These are phyloP conservation scores for Amphiprion ocellaris DNA, from an alignment of 2,113 vertebrate genomes.

Conservation along the genomic window DNA sequence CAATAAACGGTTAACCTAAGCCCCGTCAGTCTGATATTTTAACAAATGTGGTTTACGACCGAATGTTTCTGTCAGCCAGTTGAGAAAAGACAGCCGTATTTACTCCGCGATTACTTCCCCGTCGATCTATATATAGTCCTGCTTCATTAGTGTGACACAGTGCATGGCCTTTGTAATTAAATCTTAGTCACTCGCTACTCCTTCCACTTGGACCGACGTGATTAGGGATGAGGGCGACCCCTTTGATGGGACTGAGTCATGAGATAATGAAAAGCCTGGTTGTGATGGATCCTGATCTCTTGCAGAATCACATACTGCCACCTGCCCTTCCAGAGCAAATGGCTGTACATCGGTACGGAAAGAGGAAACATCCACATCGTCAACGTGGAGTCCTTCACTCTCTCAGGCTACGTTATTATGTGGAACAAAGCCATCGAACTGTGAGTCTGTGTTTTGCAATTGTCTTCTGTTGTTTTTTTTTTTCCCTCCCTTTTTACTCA, in stretches of 20 bases:
- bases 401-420: slow-evolving; percentile 99
- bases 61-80: slow-evolving; percentile 1
- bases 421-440: slow-evolving; percentile 99
- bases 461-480: background rate
- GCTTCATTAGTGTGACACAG: slow-evolving; percentile 73
- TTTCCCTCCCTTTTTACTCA: background rate
- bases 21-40: background rate
- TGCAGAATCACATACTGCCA: slow-evolving; percentile 98
- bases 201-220: slow-evolving; percentile 54
- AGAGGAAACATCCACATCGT: slow-evolving; percentile 98
- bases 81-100: slow-evolving; percentile 54
- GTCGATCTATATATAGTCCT: slow-evolving; percentile 60
- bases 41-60: background rate
- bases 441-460: slow-evolving; percentile 86
- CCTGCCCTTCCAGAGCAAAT: slow-evolving; percentile 99
- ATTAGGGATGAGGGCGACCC: slow-evolving; percentile 51
- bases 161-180: slow-evolving; percentile 73
- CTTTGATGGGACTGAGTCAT: slow-evolving; percentile 53
- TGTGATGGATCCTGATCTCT: slow-evolving; percentile 68
- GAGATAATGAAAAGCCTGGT: slow-evolving; percentile 62
- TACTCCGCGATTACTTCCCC: slow-evolving; percentile 21
- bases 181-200: slow-evolving; percentile 62
- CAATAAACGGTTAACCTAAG: background rate
- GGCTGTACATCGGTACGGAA: slow-evolving; percentile 97
- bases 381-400: slow-evolving; percentile 99